phyloP scores from a whole-genome alignment of 2,113 vertebrate species.

The Vidua macroura region DNA sequence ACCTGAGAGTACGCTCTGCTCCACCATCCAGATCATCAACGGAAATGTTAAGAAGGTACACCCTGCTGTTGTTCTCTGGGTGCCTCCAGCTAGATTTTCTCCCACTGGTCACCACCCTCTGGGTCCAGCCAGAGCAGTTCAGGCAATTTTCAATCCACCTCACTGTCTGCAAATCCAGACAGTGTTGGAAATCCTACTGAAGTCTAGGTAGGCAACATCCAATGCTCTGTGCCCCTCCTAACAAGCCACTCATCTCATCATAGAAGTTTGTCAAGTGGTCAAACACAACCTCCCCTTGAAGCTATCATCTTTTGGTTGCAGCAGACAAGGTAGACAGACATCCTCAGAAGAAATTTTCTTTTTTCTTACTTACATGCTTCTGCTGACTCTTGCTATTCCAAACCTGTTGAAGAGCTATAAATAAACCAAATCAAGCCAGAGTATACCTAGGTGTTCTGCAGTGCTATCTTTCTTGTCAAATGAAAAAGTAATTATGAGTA shows the following conservation, averaged over 20 bases:
- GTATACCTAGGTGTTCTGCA: not conserved
- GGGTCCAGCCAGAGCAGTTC: not conserved
- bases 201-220: not conserved
- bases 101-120: not conserved
- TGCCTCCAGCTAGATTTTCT: not conserved
- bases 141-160: not conserved
- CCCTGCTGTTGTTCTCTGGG: not conserved
- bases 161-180: not conserved
- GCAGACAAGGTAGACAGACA: not conserved
- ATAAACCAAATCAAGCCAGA: not conserved
- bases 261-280: not conserved
- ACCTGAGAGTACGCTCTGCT: not conserved
- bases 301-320: not conserved
- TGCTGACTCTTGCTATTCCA: not conserved
- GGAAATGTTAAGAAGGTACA: not conserved
- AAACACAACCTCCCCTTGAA: not conserved
- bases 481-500: not conserved
- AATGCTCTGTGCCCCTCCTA: not conserved
- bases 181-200: not conserved
- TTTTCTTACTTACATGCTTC: not conserved
- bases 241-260: not conserved
- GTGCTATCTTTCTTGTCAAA: not conserved
- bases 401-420: not conserved
- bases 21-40: not conserved
- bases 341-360: not conserved